Base-by-base conservation (phyloP, 1,140 invertebrate genomes). In the Drosophila mojavensis region DNA sequence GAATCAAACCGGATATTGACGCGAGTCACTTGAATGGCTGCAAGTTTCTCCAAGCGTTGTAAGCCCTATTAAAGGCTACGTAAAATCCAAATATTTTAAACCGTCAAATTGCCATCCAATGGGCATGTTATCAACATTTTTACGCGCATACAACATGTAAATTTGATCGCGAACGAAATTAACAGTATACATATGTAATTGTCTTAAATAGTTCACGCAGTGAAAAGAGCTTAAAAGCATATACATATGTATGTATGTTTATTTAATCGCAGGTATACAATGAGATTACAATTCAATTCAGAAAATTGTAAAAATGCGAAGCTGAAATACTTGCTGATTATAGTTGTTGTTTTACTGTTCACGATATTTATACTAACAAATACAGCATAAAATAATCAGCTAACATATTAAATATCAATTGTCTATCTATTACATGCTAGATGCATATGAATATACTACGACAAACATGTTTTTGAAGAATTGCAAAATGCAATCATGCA, bases 301-400 rank as follows among this genome's bases (percentile, higher is more conserved):
- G 11, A 39, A 1, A 17, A 75, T 43, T 91, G 90, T 91, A 91
- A 47, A 91, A 91, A 91, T 45, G 72, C 68, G 86, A 86, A 91
- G 75, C 90, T 91, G 90, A 88, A 84, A 78, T 86, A 91, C 90
- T 91, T 91, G 90, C 85, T 90, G 90, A 91, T 89, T 86, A 79
- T 88, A 47, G 61, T 80, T 36, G 71, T 86, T 79, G 71, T 80
- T 81, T 77, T 43, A 58, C 50, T 72, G 64, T 63, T 72, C 58
- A 72, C 55, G 64, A 78, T 54, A 17, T 54, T 30, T n/a, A 50
- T 50, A 30, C 43, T 28, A 48, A 54, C 15, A 43, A 50, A 51
- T 48, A 50, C 28, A 74, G 64, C 50, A 47, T 24, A 24, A 24
- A 24, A 64, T 50, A 59, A 62, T 50, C 4, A 67, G 58, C 62